Conservation (phyloP, 2,113 vertebrate genomes). For the Dipodomys ordii region DNA sequence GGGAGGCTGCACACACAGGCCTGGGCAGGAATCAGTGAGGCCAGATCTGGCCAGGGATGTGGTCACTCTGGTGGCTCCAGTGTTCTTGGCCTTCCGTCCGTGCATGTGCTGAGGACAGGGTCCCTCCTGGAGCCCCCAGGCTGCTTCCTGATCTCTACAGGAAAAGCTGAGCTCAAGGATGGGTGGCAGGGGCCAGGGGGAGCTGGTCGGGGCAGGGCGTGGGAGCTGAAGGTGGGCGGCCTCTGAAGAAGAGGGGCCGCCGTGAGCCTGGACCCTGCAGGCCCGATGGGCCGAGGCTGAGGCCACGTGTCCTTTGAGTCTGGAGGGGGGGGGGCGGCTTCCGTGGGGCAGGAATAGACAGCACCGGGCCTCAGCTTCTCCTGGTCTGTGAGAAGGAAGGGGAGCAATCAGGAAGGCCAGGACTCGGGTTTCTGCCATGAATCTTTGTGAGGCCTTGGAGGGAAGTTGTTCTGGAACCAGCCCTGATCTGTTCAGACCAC, state of each 20-base stretch:
- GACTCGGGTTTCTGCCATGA: background rate
- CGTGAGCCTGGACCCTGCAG: background rate
- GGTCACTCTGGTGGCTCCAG: background rate
- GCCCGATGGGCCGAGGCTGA: background rate
- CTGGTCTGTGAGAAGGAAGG: background rate
- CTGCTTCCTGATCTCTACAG: background rate
- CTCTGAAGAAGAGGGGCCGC: too few species aligned
- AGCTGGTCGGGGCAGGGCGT: too few species aligned
- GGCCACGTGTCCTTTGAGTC: too few species aligned
- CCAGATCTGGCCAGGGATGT: background rate
- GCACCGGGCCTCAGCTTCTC: background rate
- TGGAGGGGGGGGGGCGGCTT: background rate
- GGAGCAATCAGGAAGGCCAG: background rate
- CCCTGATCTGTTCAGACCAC: background rate
- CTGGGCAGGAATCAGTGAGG: background rate
- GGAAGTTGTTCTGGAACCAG: background rate
- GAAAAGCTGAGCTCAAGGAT: background rate
- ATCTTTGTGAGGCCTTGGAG: background rate
- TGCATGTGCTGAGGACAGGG: background rate
- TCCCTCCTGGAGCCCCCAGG: background rate
- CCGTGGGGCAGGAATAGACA: too few species aligned
- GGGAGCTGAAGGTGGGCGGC: background rate
- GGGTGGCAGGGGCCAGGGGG: background rate
- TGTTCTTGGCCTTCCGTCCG: background rate
- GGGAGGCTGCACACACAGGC: background rate